These are phyloP conservation scores for Amblyteles armatorius DNA, from an alignment of 2,888 invertebrate species.

Conservation along the genomic window DNA sequence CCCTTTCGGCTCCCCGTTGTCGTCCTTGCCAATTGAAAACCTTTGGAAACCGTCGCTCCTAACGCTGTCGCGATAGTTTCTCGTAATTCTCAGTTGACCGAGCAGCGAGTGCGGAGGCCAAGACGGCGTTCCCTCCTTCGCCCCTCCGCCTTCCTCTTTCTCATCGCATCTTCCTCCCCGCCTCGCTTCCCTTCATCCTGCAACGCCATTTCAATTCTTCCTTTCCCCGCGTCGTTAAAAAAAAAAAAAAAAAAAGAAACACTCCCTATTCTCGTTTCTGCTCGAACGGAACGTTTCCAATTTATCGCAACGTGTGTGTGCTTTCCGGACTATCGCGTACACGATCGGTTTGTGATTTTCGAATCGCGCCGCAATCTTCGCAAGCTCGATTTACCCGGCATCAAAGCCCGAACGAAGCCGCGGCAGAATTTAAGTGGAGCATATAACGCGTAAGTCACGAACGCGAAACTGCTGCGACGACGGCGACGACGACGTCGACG, in stretches of 20 bases:
- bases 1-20: constrained; percentile 3
- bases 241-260: neutral
- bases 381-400: constrained; percentile 51
- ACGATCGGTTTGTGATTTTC: constrained; percentile 9
- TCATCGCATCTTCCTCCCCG: neutral
- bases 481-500: neutral
- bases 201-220: neutral
- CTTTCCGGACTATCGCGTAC: neutral
- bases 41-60: constrained; percentile 42
- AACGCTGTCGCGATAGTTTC: constrained; percentile 52
- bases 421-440: constrained; percentile 30
- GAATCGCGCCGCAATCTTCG: constrained; percentile 14
- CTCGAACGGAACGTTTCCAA: constrained; percentile 2
- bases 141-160: neutral
- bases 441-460: constrained; percentile 1
- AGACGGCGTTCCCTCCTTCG: neutral
- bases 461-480: neutral
- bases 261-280: neutral
- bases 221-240: neutral
- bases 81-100: constrained; percentile 59
- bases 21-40: constrained; percentile 52
- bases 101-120: constrained; percentile 24
- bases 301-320: neutral
- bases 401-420: constrained; percentile 12
- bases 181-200: neutral